Evolutionary conservation across 2,888 invertebrate species (phyloP), one percentile per base, ranked within the genome.

Genomic region (Fabriciana adippe): DNA sequence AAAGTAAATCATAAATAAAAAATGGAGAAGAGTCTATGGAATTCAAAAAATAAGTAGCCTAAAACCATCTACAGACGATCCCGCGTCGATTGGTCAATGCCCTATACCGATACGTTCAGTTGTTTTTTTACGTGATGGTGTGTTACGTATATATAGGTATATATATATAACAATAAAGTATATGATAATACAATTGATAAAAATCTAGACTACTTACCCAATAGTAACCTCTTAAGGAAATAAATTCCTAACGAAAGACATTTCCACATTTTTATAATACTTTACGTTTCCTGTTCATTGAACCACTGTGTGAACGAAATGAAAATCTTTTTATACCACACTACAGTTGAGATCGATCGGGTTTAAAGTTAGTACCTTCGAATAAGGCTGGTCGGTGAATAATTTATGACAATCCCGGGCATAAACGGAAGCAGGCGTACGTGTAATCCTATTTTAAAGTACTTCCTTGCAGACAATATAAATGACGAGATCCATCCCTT

Each of bases 381-480:
- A 81, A 84, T 82, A 86, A 85, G 81, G 84, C 82, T 78, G 72
- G 77, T 76, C 71, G 73, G 73, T 90, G 89, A 90, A 90, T 90
- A 85, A 89, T 88, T 87, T 83, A 90, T 85, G 75, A 73, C 76
- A 73, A 81, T 80, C 79, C 84, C 79, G 79, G 76, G 76, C 76
- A 77, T 78, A 79, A 76, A 80, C 85, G 86, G 87, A 86, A 85
- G 83, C 80, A 72, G 71, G 73, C 72, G 72, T 77, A 78, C 75
- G 74, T 75, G 79, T 86, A 83, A 88, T 84, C 83, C 83, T 85
- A 83, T 87, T 87, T 85, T 78, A 77, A 80, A 66, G 45, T 60
- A 79, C 70, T 79, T 78, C 81, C 84, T 84, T 80, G 70, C 74
- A 75, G 82, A 81, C 77, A 80, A 81, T 81, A 80, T 79, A 74